A percentile compares a stretch with the other conserved stretches of the same genome.
phyloP scores from a whole-genome alignment of 2,888 invertebrate species.

The Epinotia brunnichana region DNA sequence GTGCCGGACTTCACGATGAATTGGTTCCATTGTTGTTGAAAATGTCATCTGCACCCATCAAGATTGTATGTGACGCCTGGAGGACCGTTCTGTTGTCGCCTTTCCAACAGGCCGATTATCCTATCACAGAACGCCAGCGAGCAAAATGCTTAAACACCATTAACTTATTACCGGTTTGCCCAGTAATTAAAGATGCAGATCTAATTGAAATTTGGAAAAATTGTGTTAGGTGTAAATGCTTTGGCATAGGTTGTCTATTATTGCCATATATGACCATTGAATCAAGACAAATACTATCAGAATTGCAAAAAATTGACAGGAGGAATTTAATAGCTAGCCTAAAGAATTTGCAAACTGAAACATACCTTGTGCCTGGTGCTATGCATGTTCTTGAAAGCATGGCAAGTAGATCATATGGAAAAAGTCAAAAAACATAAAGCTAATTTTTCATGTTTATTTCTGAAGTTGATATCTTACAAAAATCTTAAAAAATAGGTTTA shows the following conservation, averaged over 20 bases:
- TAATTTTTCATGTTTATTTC: constrained; percentile 1
- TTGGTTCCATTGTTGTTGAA: constrained; percentile 73
- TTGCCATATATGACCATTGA: constrained; percentile 75
- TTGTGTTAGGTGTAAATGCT: constrained; percentile 74
- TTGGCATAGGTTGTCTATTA: constrained; percentile 75
- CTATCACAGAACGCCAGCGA: constrained; percentile 77
- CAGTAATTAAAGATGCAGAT: constrained; percentile 75
- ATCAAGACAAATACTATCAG: constrained; percentile 66
- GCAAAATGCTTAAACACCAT: constrained; percentile 72
- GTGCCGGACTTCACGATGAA: constrained; percentile 69
- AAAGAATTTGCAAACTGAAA: constrained; percentile 76
- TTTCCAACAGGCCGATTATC: constrained; percentile 78
- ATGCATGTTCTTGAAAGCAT: constrained; percentile 77
- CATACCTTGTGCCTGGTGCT: constrained; percentile 76
- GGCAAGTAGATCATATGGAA: constrained; percentile 62
- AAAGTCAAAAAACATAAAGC: constrained; percentile 41
- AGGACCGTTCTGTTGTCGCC: constrained; percentile 73
- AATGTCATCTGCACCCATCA: constrained; percentile 65
- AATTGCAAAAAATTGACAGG: constrained; percentile 75
- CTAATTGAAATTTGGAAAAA: constrained; percentile 78
- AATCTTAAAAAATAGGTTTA: background rate
- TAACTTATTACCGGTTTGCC: constrained; percentile 76
- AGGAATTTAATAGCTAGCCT: constrained; percentile 75
- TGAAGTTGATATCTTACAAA: background rate
- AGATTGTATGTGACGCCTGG: constrained; percentile 71